Evolutionary conservation across 2,113 vertebrate species (phyloP), one percentile per base, ranked within the genome.

Genomic region (Petaurus breviceps): DNA sequence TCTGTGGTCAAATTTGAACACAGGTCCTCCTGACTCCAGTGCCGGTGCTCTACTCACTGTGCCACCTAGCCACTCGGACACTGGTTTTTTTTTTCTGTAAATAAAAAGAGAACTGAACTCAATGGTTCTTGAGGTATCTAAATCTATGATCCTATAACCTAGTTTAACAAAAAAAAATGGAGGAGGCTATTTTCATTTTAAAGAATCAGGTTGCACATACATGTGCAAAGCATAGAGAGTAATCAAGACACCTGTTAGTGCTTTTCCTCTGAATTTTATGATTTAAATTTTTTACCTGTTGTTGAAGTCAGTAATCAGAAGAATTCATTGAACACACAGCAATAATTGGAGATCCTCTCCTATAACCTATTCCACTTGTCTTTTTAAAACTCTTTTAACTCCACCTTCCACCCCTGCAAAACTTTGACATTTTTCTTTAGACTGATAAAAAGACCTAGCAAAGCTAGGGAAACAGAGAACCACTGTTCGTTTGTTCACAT

Each of bases 161-260:
- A 1, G 0, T 0, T 7, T 0, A 49, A 49, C 47, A 49, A 49
- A 49, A 49, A 49, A 49, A 2, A 49, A 49, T 49, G 47, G 28
- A 31, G 57, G 54, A 55, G 0, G 0, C 22, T 26, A 55, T 0
- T 8, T 1, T 3, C 10, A 1, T 28, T 57, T 24, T 68, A 55
- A 68, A 84, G 19, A 84, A 84, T 31, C 61, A 25, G 1, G 0
- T 37, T 0, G 23, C 3, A 10, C 11, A 11, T 14, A 43, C 10
- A 2, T 0, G 0, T 6, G 25, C 5, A 91, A 90, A 5, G 16
- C 25, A 0, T 1, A 14, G 37, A 90, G 24, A 24, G 7, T 25
- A 1, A 14, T 8, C 0, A 23, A 5, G 3, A 43, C 3, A 0
- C 5, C 5, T 7, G 3, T 0, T 0, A 7, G 3, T 2, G 0